Evolutionary conservation across 2,888 invertebrate genomes (phyloP).

Genomic region (Lepidochrysops patricia): DNA sequence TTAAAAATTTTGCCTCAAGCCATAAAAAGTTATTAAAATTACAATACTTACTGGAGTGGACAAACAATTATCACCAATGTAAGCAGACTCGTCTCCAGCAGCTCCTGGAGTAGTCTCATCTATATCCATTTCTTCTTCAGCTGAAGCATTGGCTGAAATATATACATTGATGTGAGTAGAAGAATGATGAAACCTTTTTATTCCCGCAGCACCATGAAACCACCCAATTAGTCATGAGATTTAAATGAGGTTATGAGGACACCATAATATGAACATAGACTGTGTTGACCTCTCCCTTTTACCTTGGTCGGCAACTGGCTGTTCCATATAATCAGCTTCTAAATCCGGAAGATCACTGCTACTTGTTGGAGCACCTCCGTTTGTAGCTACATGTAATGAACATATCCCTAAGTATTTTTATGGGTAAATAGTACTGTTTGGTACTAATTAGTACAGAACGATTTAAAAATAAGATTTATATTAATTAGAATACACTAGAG

Average conservation of each 20-base stretch:
- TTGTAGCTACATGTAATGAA: conserved; percentile 38
- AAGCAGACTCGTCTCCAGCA: conserved; percentile 54
- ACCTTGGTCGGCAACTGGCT: conserved; percentile 45
- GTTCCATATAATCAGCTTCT: conserved; percentile 44
- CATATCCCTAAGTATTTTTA: conserved; percentile 17
- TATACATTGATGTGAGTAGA: not conserved
- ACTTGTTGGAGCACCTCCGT: conserved; percentile 57
- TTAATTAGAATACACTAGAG: not conserved
- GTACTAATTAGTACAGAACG: not conserved
- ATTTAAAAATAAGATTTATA: not conserved
- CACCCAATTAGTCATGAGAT: not conserved
- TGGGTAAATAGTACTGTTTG: not conserved
- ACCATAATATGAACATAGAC: not conserved
- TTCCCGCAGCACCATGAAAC: not conserved
- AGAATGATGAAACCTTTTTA: not conserved
- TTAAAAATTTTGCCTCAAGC: too few species aligned
- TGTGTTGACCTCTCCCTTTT: conserved; percentile 19
- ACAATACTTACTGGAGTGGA: conserved; percentile 57
- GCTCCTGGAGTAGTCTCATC: conserved; percentile 56
- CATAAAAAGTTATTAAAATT: too few species aligned
- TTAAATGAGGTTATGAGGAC: not conserved
- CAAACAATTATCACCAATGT: conserved; percentile 67
- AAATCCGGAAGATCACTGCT: conserved; percentile 58
- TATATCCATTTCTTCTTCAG: conserved; percentile 66
- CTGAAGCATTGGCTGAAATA: conserved; percentile 41